phyloP scores from a whole-genome alignment of 2,113 vertebrate genomes.

The Zeus faber region DNA sequence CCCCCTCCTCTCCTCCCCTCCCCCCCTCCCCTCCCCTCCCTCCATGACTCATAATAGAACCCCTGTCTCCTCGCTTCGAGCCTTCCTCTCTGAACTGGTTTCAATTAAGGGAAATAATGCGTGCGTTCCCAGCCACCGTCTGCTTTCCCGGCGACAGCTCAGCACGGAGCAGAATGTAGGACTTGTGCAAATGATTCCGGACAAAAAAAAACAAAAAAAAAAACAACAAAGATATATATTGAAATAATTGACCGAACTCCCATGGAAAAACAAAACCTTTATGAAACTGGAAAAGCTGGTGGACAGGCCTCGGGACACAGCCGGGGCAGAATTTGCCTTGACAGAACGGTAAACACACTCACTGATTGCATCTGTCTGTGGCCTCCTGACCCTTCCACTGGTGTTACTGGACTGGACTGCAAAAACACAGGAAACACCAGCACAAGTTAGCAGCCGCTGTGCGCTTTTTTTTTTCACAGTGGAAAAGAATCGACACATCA shows the following conservation, averaged over 20 bases:
- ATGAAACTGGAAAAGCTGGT: slow-evolving; percentile 11
- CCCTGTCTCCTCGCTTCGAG: slow-evolving; percentile 31
- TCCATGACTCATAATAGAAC: slow-evolving; percentile 30
- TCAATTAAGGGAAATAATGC: slow-evolving; percentile 54
- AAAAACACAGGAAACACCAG: slow-evolving; percentile 54
- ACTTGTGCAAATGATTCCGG: slow-evolving; percentile 26
- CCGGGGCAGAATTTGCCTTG: slow-evolving; percentile 34
- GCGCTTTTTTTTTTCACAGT: slow-evolving; percentile 24
- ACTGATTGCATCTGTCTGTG: slow-evolving; percentile 69
- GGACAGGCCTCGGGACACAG: slow-evolving; percentile 1
- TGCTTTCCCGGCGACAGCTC: slow-evolving; percentile 25
- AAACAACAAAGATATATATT: too few species aligned
- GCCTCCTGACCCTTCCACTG: slow-evolving; percentile 61
- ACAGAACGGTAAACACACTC: slow-evolving; percentile 63
- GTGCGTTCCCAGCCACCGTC: slow-evolving; percentile 36
- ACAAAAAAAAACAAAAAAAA: slow-evolving; percentile 14
- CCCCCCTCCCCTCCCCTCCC: slow-evolving; percentile 6
- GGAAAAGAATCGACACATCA: slow-evolving; percentile 45
- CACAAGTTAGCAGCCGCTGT: slow-evolving; percentile 26
- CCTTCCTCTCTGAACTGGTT: slow-evolving; percentile 42
- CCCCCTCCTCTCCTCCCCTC: slow-evolving; percentile 9
- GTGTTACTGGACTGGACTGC: slow-evolving; percentile 78
- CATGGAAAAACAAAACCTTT: too few species aligned
- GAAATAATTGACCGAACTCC: too few species aligned
- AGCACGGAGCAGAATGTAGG: slow-evolving; percentile 35